Conservation (phyloP, 1,140 invertebrate species). For the Amyelois transitella region DNA sequence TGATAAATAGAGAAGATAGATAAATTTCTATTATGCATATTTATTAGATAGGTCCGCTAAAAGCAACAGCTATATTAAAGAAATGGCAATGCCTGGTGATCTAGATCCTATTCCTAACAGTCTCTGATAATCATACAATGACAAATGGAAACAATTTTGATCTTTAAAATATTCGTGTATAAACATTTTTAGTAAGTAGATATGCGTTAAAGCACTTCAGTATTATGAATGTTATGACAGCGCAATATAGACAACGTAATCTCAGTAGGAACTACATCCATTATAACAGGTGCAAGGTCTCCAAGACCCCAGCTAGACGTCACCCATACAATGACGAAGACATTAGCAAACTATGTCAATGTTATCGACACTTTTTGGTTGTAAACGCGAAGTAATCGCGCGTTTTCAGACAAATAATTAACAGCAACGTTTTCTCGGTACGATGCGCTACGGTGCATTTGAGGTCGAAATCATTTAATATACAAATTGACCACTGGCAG, state of each 20-base stretch:
- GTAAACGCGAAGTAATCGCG: not conserved
- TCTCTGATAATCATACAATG: too few relatives aligned
- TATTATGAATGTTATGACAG: not conserved
- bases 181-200: too few relatives aligned
- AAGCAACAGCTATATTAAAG: too few relatives aligned
- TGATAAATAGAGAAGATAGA: too few relatives aligned
- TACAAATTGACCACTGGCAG: not conserved
- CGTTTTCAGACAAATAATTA: conserved; percentile 43
- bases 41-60: too few relatives aligned
- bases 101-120: too few relatives aligned
- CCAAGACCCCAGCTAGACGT: conserved; percentile 18
- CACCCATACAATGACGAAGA: conserved; percentile 4
- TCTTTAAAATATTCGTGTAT: too few relatives aligned
- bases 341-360: conserved; percentile 56
- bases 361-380: conserved; percentile 26
- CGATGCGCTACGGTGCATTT: conserved; percentile 60
- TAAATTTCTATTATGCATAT: too few relatives aligned
- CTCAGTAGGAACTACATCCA: conserved; percentile 18
- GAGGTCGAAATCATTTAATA: conserved; percentile 39
- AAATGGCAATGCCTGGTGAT: too few relatives aligned
- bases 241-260: conserved; percentile 6
- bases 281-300: conserved; percentile 21
- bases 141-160: too few relatives aligned
- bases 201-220: not conserved
- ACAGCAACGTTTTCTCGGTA: conserved; percentile 59